Evolutionary conservation across 2,113 vertebrate genomes (phyloP).

Genomic region (Thamnaconus septentrionalis): DNA sequence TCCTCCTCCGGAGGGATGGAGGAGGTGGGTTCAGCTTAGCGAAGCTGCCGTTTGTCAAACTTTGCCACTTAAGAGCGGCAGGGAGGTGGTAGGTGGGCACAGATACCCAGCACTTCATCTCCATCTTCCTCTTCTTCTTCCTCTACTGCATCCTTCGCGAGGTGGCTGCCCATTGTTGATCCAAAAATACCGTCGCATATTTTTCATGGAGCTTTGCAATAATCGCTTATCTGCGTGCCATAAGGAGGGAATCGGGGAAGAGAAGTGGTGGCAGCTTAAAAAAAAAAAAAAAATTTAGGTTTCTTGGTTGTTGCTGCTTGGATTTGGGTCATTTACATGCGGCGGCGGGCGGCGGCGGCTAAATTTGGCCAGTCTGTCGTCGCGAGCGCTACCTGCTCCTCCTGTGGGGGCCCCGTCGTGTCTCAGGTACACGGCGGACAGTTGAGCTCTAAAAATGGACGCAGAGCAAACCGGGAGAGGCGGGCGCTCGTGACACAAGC

Average conservation of each 20-base stretch:
- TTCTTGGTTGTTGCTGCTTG: constrained; percentile 36
- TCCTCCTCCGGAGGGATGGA: constrained; percentile 19
- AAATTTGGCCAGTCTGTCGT: constrained; percentile 63
- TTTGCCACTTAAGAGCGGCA: constrained; percentile 42
- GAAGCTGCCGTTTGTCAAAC: constrained; percentile 49
- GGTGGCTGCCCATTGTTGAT: constrained; percentile 47
- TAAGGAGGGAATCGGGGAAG: constrained; percentile 48
- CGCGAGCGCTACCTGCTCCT: constrained; percentile 40
- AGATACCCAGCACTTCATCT: neutral
- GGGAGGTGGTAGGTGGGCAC: constrained; percentile 37
- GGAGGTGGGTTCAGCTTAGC: constrained; percentile 27
- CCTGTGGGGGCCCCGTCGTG: constrained; percentile 20
- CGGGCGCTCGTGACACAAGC: constrained; percentile 4
- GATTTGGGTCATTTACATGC: constrained; percentile 56
- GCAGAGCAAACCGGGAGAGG: constrained; percentile 8
- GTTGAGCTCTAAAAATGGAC: constrained; percentile 37
- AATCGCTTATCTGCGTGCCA: constrained; percentile 61
- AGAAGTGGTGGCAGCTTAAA: constrained; percentile 32
- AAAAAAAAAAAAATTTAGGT: constrained; percentile 25
- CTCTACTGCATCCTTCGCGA: constrained; percentile 40
- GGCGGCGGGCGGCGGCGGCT: constrained; percentile 35
- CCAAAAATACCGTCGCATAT: constrained; percentile 63
- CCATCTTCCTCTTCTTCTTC: neutral
- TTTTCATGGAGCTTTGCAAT: constrained; percentile 68
- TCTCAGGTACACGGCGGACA: constrained; percentile 53